These are phyloP conservation scores for Cyprinodon brontotheroides DNA, from an alignment of 2,113 vertebrate species.

Conservation along the genomic window DNA sequence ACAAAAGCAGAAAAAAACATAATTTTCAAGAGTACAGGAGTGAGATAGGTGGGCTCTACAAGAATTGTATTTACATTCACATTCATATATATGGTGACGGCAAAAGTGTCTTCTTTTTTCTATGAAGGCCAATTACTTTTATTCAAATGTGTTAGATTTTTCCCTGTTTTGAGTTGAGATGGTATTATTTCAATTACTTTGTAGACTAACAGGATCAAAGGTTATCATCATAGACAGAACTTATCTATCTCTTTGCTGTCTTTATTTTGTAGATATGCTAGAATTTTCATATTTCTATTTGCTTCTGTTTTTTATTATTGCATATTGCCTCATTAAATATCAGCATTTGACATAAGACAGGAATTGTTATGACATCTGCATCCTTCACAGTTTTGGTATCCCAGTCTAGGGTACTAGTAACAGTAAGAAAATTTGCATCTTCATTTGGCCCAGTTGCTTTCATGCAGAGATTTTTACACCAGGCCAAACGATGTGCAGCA, in stretches of 20 bases:
- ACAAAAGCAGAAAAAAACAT: slow-evolving; percentile 77
- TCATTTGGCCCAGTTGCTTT: no score
- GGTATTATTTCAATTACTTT: slow-evolving; percentile 82
- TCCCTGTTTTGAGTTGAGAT: slow-evolving; percentile 80
- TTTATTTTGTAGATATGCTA: slow-evolving; percentile 9
- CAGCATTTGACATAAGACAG: no score
- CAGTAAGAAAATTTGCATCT: no score
- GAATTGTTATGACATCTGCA: no score
- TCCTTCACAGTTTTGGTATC: no score
- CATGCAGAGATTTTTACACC: no score
- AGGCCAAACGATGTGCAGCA: no score
- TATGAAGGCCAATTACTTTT: slow-evolving; percentile 85
- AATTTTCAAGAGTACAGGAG: slow-evolving; percentile 70
- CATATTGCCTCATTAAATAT: background rate
- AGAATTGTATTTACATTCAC: slow-evolving; percentile 83
- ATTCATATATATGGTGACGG: slow-evolving; percentile 75
- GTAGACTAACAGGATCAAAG: slow-evolving; percentile 81
- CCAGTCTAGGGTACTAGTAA: no score
- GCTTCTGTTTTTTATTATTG: no score
- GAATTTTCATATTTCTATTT: no score
- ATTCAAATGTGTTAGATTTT: slow-evolving; percentile 87
- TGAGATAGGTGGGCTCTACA: slow-evolving; percentile 68
- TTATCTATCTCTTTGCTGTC: slow-evolving; percentile 76
- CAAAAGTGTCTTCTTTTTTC: slow-evolving; percentile 76
- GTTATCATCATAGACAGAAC: slow-evolving; percentile 47